These are phyloP conservation scores for Trichomycterus rosablanca DNA, from an alignment of 2,113 vertebrate genomes.

Conservation along the genomic window DNA sequence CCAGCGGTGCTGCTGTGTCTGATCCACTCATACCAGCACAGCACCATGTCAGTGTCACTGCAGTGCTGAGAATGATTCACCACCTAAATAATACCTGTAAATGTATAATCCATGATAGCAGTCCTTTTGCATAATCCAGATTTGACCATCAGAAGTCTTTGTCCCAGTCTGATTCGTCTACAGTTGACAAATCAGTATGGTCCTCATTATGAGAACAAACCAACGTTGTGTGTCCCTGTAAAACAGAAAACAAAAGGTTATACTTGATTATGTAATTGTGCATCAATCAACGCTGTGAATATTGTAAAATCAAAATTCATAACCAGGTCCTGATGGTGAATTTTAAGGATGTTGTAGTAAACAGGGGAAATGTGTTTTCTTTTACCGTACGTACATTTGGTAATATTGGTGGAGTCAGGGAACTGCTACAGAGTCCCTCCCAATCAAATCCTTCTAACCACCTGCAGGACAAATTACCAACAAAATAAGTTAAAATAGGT, in stretches of 20 bases:
- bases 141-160: conserved; percentile 56
- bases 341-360: no score
- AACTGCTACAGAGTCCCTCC: conserved; percentile 58
- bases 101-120: no score
- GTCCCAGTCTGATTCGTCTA: conserved; percentile 56
- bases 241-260: conserved; percentile 1
- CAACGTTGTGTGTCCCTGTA: conserved; percentile 50
- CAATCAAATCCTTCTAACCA: conserved; percentile 74
- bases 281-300: no score
- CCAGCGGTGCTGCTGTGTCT: no score
- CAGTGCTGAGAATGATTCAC: no score
- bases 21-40: no score
- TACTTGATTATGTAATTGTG: background rate
- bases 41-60: no score
- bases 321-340: no score
- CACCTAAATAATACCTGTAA: no score
- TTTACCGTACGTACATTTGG: conserved; percentile 69
- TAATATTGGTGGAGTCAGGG: conserved; percentile 54
- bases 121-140: background rate
- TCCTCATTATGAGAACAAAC: conserved; percentile 44
- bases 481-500: background rate
- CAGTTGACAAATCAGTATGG: conserved; percentile 31
- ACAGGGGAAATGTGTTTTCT: no score
- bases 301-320: no score
- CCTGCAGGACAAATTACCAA: conserved; percentile 50